These are phyloP conservation scores for Acleris emargana DNA, from an alignment of 2,888 invertebrate species.

Conservation along the genomic window DNA sequence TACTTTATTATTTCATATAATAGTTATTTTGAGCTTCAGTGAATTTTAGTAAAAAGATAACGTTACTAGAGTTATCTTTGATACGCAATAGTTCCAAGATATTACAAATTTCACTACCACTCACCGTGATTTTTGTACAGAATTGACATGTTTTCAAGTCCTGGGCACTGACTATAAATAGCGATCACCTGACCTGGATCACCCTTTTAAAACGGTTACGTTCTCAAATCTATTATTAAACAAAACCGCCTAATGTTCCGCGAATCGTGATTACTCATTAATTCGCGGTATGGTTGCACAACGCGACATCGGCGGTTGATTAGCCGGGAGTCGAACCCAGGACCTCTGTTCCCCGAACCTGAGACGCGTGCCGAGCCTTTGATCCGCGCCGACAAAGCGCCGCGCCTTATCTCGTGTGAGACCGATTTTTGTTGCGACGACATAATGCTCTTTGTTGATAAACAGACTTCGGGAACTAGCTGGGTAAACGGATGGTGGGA, in stretches of 20 bases:
- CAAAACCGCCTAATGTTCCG: constrained; percentile 10
- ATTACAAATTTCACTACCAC: too few relatives aligned
- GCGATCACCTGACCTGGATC: too few relatives aligned
- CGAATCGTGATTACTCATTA: constrained; percentile 11
- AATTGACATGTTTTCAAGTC: too few relatives aligned
- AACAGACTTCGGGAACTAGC: constrained; percentile 21
- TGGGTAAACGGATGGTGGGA: constrained; percentile 17
- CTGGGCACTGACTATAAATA: too few relatives aligned
- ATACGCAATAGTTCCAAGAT: too few relatives aligned
- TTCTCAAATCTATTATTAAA: background rate
- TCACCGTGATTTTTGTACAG: too few relatives aligned
- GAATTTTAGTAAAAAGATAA: too few relatives aligned
- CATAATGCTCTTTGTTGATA: constrained; percentile 35
- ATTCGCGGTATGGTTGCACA: constrained; percentile 59
- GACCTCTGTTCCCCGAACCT: constrained; percentile 74
- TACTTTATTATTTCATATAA: too few relatives aligned
- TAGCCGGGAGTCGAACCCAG: constrained; percentile 65
- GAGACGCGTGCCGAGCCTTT: constrained; percentile 67
- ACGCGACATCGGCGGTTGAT: constrained; percentile 66
- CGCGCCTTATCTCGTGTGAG: constrained; percentile 75
- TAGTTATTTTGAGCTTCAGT: too few relatives aligned
- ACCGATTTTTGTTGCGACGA: constrained; percentile 71
- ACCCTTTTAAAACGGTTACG: background rate
- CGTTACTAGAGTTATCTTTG: too few relatives aligned
- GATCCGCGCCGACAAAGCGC: constrained; percentile 75